Evolutionary conservation across 2,113 vertebrate species (phyloP).

Genomic region (Mola mola): DNA sequence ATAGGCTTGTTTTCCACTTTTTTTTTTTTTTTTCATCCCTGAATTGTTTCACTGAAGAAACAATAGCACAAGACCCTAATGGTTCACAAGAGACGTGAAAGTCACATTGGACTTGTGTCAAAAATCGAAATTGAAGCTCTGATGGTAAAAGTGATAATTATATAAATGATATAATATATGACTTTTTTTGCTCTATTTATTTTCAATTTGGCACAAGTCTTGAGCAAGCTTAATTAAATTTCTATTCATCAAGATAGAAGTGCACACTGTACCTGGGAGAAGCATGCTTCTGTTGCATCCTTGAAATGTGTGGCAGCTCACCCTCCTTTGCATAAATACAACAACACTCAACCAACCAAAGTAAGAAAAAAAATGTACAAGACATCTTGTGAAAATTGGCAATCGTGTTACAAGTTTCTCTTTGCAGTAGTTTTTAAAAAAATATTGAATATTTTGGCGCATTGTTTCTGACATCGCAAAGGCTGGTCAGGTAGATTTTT

Average conservation of each 20-base stretch:
- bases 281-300: constrained; percentile 58
- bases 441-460: not conserved
- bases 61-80: constrained; percentile 79
- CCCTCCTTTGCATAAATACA: constrained; percentile 24
- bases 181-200: constrained; percentile 71
- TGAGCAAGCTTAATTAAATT: constrained; percentile 36
- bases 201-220: constrained; percentile 65
- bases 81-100: constrained; percentile 69
- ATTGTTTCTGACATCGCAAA: no score
- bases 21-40: constrained; percentile 67
- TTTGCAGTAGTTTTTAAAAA: no score
- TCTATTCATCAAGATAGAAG: constrained; percentile 46
- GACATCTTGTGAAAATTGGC: constrained; percentile 15
- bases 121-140: constrained; percentile 51
- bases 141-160: constrained; percentile 53
- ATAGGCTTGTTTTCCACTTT: constrained; percentile 62
- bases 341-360: not conserved
- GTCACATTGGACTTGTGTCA: constrained; percentile 44
- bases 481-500: no score
- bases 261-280: constrained; percentile 54
- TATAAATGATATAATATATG: constrained; percentile 67
- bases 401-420: constrained; percentile 19
- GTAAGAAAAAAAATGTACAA: not conserved
- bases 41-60: constrained; percentile 71
- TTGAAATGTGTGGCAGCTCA: constrained; percentile 48